phyloP scores from a whole-genome alignment of 2,888 invertebrate genomes.

The Rhaphigaster nebulosa region DNA sequence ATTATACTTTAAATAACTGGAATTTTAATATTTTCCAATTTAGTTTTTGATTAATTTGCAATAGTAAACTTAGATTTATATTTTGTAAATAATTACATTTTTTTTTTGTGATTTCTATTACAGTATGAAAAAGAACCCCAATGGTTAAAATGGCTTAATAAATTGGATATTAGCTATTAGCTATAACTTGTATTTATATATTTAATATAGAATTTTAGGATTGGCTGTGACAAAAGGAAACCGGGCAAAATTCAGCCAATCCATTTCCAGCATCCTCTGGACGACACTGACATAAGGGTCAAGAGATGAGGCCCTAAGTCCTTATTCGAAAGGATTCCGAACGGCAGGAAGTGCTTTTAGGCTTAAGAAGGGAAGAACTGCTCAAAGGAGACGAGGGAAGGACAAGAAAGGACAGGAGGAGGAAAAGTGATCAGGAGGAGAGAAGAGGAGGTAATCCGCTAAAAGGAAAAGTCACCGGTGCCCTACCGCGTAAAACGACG shows the following conservation, averaged over 20 bases:
- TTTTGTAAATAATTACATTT: too few species aligned
- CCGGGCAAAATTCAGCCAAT: not conserved
- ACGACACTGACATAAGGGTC: not conserved
- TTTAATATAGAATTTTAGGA: not conserved
- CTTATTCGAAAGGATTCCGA: conserved; percentile 33
- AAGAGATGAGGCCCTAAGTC: not conserved
- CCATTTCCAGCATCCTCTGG: not conserved
- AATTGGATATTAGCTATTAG: too few species aligned
- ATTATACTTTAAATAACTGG: too few species aligned
- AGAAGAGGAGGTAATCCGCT: conserved; percentile 19
- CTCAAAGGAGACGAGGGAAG: conserved; percentile 27
- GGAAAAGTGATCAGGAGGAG: not conserved
- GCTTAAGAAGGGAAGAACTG: not conserved
- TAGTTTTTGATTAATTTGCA: too few species aligned
- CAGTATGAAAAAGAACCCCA: too few species aligned
- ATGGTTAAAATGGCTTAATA: too few species aligned
- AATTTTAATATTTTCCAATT: too few species aligned
- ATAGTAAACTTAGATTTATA: too few species aligned
- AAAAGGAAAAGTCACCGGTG: conserved; percentile 35
- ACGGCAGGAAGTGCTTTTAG: not conserved
- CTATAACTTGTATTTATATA: too few species aligned
- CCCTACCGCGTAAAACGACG: too few species aligned
- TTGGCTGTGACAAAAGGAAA: too few species aligned
- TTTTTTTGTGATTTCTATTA: too few species aligned
- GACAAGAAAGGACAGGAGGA: conserved; percentile 33